Base-by-base conservation (phyloP, 2,113 vertebrate species). In the Trochalopteron elliotii region DNA sequence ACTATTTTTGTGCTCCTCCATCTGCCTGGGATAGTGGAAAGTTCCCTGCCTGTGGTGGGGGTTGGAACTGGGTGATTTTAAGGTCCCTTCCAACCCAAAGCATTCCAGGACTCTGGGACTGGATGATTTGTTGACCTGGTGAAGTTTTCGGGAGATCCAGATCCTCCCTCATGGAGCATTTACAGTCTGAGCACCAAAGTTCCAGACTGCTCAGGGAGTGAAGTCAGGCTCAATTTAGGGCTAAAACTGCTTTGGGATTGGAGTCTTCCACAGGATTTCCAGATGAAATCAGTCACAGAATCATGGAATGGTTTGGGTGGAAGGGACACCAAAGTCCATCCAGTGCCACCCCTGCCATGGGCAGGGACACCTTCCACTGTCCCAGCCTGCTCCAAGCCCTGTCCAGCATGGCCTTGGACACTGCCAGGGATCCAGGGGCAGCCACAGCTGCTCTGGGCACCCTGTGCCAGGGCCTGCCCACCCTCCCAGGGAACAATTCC, bases 401-500 rank as follows among this genome's bases (percentile, higher is more conserved):
- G 21, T 19, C 65, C 85, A 56, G 0, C 57, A 57, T 63, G 40
- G 75, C 65, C 75, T 49, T 9, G 57, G 65, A 0, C 65, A 87
- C 35, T 79, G 4, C 49, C 68, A 74, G 77, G 77, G 52, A 57
- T 59, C 30, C 75, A 79, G 68, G 77, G 37, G 18, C 59, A 57
- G 57, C 59, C 50, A 5, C 42, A 65, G 76, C 85, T 72, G 7
- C 75, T 71, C 85, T 88, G 75, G 57, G 69, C 33, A 55, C 22
- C 24, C 81, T 64, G 69, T 30, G 23, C 56, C 74, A 88, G 85
- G 16, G 3, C 40, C 65, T 63, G 3, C 40, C 49, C 57, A 37
- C 42, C 44, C 44, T 72, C 0, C 0, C 44, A 57, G 50, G 4
- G 8, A 55, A 1, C 0, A 47, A 89, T 74, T 56, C 40, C 49